Percentiles rank a stretch among this genome's conserved stretches.
These are phyloP conservation scores for Thereva unica DNA, from an alignment of 2,888 invertebrate genomes.

Conservation along the genomic window DNA sequence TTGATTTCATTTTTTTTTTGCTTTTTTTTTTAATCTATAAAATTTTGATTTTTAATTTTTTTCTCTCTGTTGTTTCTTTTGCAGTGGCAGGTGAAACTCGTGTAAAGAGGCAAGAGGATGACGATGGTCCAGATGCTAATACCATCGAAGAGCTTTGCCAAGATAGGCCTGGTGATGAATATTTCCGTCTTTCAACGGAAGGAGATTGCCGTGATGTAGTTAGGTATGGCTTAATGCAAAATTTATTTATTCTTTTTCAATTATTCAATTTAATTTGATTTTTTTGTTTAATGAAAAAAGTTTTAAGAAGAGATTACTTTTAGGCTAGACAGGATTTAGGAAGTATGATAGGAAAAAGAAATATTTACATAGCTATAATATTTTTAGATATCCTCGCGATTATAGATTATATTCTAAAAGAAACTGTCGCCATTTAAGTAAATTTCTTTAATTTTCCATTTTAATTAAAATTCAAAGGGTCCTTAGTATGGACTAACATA, in stretches of 20 bases:
- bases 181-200: conserved; percentile 82
- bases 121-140: conserved; percentile 65
- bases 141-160: conserved; percentile 83
- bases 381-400: too few relatives aligned
- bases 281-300: background rate
- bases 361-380: too few relatives aligned
- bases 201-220: conserved; percentile 93
- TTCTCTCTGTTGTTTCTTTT: conserved; percentile 44
- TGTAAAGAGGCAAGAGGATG: conserved; percentile 70
- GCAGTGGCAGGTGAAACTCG: conserved; percentile 61
- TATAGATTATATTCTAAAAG: too few relatives aligned
- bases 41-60: background rate
- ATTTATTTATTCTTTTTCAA: conserved; percentile 10
- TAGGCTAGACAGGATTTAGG: too few relatives aligned
- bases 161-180: conserved; percentile 87
- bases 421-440: too few relatives aligned
- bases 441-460: too few relatives aligned
- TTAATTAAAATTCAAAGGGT: too few relatives aligned
- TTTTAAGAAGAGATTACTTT: background rate
- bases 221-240: conserved; percentile 65
- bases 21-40: conserved; percentile 11
- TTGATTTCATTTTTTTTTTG: background rate
- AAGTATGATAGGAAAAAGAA: too few relatives aligned
- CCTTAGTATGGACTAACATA: too few relatives aligned
- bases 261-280: background rate